phyloP scores from a whole-genome alignment of 2,113 vertebrate genomes.

The Trichomycterus rosablanca region DNA sequence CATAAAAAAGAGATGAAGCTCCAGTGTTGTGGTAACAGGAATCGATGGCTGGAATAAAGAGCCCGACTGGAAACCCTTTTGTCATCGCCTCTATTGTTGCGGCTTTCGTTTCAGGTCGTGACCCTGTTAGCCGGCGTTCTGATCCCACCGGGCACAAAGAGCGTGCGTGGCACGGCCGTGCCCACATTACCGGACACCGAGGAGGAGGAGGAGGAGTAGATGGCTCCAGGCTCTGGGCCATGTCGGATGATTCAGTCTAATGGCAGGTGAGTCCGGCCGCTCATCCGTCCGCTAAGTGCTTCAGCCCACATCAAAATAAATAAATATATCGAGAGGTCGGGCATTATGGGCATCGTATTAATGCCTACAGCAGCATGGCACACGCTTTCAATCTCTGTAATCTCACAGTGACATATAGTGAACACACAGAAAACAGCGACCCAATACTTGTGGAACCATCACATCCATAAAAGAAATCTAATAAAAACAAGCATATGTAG shows the following conservation, averaged over 20 bases:
- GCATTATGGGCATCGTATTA: too few relatives aligned
- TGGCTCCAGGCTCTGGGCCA: conserved; percentile 13
- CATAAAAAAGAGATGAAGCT: conserved; percentile 45
- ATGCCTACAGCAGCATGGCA: too few relatives aligned
- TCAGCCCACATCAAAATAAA: too few relatives aligned
- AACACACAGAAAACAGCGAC: too few relatives aligned
- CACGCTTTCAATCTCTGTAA: too few relatives aligned
- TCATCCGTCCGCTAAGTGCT: conserved; percentile 55
- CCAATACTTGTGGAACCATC: too few relatives aligned
- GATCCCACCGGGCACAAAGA: conserved; percentile 15
- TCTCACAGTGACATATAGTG: too few relatives aligned
- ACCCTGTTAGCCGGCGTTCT: conserved; percentile 20
- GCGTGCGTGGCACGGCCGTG: neutral
- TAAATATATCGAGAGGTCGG: too few relatives aligned
- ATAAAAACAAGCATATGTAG: too few relatives aligned
- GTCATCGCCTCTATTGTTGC: conserved; percentile 22
- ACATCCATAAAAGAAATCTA: too few relatives aligned
- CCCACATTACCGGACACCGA: neutral
- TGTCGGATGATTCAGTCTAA: conserved; percentile 29
- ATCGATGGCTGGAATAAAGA: conserved; percentile 24
- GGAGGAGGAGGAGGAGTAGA: conserved; percentile 4
- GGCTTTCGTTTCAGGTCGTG: conserved; percentile 34
- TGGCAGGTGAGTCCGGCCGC: conserved; percentile 47
- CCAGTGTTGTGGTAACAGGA: conserved; percentile 11
- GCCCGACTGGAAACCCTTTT: conserved; percentile 31